Evolutionary conservation across 2,797 vertebrate genomes (phyloP), one percentile per base, ranked within the genome.

Genomic region (Peromyscus attwateri): DNA sequence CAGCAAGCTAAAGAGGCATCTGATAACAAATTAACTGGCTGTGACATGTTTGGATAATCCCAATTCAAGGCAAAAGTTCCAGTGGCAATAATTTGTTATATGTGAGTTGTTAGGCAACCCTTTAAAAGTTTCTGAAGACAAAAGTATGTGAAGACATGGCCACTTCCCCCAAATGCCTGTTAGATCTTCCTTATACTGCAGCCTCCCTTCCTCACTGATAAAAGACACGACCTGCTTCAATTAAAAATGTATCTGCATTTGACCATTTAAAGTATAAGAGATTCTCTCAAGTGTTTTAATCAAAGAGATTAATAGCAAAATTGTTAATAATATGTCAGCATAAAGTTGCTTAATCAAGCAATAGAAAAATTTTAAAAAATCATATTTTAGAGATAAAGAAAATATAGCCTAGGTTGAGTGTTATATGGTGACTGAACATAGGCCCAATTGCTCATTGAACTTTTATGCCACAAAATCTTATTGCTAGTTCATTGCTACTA

Each of bases 21-120:
- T 73, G 55, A 94, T 91, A 95, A 97, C 80, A 94, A 87, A 96
- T 95, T 95, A 96, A 94, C 75, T 92, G 75, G 34, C 81, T 93
- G 93, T 68, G 91, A 77, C 71, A 92, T 43, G 96, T 96, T 97
- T 88, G 87, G 87, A 97, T 57, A 49, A 87, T 79, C 57, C 31
- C 21, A 64, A 79, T 60, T 96, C 49, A 96, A 82, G 71, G 73
- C 81, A 97, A 95, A 94, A 70, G 52, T 90, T 80, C 23, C 16
- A 93, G n/a, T 43, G 82, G 6, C 73, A 76, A 71, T 79, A 89
- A 37, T 81, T 91, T 89, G 25, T 94, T 62, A 92, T 79, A n/a
- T 79, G 73, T 92, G 31, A 3, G 23, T 60, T 68, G 29, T 79
- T 16, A 49, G 5, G 11, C 79, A 52, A 76, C 70, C 90, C 10